Conservation (phyloP, 2,797 vertebrate genomes). For the Sparus aurata region DNA sequence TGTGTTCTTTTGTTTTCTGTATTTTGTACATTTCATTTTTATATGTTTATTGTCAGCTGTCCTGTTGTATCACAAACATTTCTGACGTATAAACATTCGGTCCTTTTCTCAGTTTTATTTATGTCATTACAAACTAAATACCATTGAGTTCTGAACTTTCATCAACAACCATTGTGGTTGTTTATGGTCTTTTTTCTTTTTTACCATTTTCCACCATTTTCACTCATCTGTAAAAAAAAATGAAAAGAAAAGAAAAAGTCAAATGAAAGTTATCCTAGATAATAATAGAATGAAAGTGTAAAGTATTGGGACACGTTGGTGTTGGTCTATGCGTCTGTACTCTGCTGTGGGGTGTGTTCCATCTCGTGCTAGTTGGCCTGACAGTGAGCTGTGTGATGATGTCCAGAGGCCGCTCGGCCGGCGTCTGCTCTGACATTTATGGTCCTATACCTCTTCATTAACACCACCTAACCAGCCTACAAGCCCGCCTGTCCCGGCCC, state of each 20-base stretch:
- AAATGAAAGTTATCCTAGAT: too few species aligned
- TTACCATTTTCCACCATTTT: background rate
- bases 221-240: too few species aligned
- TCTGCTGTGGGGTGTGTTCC: conserved; percentile 35
- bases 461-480: conserved; percentile 90
- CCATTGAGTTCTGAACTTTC: background rate
- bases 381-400: conserved; percentile 87
- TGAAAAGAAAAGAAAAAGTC: background rate
- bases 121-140: background rate
- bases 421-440: conserved; percentile 91
- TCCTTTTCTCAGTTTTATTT: background rate
- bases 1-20: background rate
- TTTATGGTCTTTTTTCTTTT: background rate
- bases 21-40: background rate
- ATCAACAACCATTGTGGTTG: background rate
- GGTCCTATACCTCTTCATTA: conserved; percentile 92
- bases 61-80: too few species aligned
- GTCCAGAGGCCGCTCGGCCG: conserved; percentile 87
- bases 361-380: conserved; percentile 53
- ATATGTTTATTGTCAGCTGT: background rate
- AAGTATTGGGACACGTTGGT: background rate
- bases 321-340: conserved; percentile 6
- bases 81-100: background rate
- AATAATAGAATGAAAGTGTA: background rate
- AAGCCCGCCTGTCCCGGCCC: conserved; percentile 72